phyloP scores from a whole-genome alignment of 2,888 invertebrate species.

The Eupeodes latifasciatus region DNA sequence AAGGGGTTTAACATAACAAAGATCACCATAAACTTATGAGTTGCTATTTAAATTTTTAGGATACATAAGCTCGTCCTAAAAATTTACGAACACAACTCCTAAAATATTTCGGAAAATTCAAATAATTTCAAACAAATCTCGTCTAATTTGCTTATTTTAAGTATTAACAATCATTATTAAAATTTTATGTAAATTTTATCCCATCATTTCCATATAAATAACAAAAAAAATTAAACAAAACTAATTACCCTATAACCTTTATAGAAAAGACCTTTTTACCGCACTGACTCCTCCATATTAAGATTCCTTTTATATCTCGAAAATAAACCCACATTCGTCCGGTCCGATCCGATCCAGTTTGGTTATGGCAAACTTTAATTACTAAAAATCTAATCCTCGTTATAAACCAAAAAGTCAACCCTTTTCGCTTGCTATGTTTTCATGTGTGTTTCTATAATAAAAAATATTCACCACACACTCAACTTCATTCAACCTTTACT shows the following conservation, averaged over 20 bases:
- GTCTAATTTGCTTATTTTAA: constrained; percentile 3
- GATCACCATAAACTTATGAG: too few species aligned
- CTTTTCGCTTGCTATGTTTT: not conserved
- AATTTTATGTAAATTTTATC: constrained; percentile 11
- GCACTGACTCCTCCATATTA: not conserved
- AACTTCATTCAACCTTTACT: not conserved
- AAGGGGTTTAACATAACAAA: too few species aligned
- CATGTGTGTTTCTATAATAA: not conserved
- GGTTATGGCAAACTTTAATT: constrained; percentile 50
- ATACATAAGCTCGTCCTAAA: too few species aligned
- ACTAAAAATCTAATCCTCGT: constrained; percentile 52
- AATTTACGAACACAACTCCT: too few species aligned
- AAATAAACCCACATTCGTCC: constrained; percentile 26
- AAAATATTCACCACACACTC: constrained; percentile 10
- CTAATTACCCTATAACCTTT: constrained; percentile 5
- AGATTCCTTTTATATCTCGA: constrained; percentile 8
- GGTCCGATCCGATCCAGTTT: not conserved
- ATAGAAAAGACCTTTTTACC: not conserved
- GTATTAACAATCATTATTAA: constrained; percentile 10
- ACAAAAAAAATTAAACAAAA: not conserved
- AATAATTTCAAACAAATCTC: not conserved
- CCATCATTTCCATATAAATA: not conserved
- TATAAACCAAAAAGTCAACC: constrained; percentile 33
- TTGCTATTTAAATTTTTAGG: too few species aligned
- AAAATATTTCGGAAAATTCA: too few species aligned